These are phyloP conservation scores for Masticophis lateralis DNA, from an alignment of 2,797 vertebrate species.

Conservation along the genomic window DNA sequence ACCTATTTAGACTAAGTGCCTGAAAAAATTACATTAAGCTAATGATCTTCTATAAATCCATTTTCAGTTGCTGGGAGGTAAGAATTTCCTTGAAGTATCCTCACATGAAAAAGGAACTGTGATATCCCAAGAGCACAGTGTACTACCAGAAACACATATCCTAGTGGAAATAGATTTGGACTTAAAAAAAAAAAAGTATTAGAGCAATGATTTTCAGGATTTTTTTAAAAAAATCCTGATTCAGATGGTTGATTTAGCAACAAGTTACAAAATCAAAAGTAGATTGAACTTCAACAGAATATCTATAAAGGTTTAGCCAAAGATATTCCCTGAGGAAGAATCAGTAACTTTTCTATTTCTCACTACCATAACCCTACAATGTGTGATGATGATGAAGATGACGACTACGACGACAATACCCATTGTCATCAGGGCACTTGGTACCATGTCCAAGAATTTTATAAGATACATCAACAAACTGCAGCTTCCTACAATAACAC, in stretches of 20 bases:
- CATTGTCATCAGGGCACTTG: too few relatives aligned
- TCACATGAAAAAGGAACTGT: background rate
- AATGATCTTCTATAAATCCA: background rate
- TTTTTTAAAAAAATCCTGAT: background rate
- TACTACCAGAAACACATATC: background rate
- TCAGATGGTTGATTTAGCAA: background rate
- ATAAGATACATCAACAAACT: too few relatives aligned
- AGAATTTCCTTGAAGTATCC: constrained; percentile 1
- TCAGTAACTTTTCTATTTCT: background rate
- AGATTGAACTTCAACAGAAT: background rate
- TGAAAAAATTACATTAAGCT: background rate
- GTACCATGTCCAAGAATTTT: too few relatives aligned
- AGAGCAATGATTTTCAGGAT: background rate
- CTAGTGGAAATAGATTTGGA: background rate
- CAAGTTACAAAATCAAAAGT: background rate
- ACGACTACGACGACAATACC: too few relatives aligned
- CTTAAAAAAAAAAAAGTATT: background rate
- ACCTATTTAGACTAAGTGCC: background rate
- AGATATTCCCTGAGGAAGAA: background rate
- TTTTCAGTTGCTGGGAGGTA: background rate
- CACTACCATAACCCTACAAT: background rate
- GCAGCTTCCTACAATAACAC: too few relatives aligned
- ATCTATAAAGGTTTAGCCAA: background rate
- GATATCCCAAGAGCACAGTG: background rate
- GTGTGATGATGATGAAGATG: too few relatives aligned